Evolutionary conservation across 1,140 invertebrate species (phyloP).

Genomic region (Bombus pyrosoma): DNA sequence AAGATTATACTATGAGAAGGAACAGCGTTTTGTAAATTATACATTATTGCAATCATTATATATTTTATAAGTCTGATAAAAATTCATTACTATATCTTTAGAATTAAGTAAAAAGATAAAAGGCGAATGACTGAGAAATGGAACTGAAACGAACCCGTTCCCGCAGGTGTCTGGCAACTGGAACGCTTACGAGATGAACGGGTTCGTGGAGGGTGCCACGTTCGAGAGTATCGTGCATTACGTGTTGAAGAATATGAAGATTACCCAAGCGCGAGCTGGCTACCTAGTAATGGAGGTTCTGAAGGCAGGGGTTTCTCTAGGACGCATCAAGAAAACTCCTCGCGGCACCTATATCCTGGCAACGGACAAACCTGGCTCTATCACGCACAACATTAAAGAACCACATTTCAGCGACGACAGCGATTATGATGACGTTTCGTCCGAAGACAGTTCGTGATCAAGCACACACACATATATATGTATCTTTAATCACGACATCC

Average conservation of each 20-base stretch:
- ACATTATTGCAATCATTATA: too few relatives aligned
- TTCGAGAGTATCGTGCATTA: constrained; percentile 75
- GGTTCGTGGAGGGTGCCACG: constrained; percentile 64
- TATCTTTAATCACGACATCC: too few relatives aligned
- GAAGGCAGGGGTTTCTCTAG: constrained; percentile 68
- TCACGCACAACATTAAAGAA: constrained; percentile 64
- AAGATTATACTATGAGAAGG: background rate
- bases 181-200: constrained; percentile 34
- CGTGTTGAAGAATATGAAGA: constrained; percentile 69
- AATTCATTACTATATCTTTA: background rate
- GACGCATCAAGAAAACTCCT: constrained; percentile 72
- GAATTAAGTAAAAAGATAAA: background rate
- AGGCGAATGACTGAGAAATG: constrained; percentile 12
- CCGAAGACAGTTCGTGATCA: constrained; percentile 1
- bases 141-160: constrained; percentile 46
- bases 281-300: constrained; percentile 73
- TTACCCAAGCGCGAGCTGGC: constrained; percentile 67
- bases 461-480: background rate
- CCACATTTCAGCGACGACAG: constrained; percentile 69
- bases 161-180: constrained; percentile 20
- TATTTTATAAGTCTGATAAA: too few relatives aligned
- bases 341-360: constrained; percentile 67
- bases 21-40: background rate
- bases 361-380: constrained; percentile 49
- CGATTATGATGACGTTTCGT: constrained; percentile 36